Evolutionary conservation across 2,113 vertebrate species (phyloP), one percentile per base, ranked within the genome.

Genomic region (Tamias sibiricus): DNA sequence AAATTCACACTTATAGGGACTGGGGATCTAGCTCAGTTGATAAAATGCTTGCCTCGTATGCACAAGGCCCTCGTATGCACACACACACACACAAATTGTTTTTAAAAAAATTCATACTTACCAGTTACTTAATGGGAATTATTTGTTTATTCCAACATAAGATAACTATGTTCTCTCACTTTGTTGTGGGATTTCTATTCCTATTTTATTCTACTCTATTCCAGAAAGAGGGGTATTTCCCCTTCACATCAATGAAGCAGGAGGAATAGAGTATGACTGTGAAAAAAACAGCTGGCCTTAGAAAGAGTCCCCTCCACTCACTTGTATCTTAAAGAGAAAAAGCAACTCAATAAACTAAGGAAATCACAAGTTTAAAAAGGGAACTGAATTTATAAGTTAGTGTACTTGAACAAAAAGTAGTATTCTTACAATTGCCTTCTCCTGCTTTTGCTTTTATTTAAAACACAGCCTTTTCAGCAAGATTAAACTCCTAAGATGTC

Each of bases 361-460:
- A 87, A 77, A 88, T 40, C 62, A 64, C 19, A 44, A 40, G 6
- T 69, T 69, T 19, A 35, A 69, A 69, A 69, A 57, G 24, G 74
- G 57, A 91, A 42, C 8, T 35, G 40, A 35, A 35, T 24, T 75
- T 82, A 69, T 87, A 32, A 82, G 40, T 26, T 87, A 76, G 10
- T 3, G 59, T 62, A 76, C 62, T 28, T 87, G 40, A 94, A 47
- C 16, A 49, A 54, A 76, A 91, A 76, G 35, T 42, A 68, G 42
- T 32, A 90, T 35, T 80, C 40, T 93, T 44, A 80, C 14, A 80
- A 75, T 32, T 66, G 54, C 54, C 20, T 22, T 7, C 20, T 57
- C 54, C 54, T 57, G 14, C n/a, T 74, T 96, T 54, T 82, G 57
- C 35, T 81, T 91, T 94, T 32, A 75, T 75, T 87, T 49, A 91